A percentile compares a stretch with the other conserved stretches of the same genome.
These are phyloP conservation scores for Malachius bipustulatus DNA, from an alignment of 2,888 invertebrate genomes.

Conservation along the genomic window DNA sequence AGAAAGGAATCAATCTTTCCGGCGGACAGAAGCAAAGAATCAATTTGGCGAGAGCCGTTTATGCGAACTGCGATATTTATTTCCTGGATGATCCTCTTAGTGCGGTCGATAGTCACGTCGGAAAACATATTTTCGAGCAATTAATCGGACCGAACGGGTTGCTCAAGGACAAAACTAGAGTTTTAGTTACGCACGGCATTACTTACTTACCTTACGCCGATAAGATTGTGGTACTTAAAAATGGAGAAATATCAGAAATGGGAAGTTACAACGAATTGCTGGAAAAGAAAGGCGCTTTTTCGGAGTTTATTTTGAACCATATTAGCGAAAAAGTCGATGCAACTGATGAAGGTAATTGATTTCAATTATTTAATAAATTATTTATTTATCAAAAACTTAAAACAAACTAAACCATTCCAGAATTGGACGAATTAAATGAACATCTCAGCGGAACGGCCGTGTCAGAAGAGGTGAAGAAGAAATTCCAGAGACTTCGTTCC, in stretches of 20 bases:
- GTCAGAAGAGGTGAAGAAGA: slow-evolving; percentile 51
- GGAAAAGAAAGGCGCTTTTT: slow-evolving; percentile 72
- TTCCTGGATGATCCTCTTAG: slow-evolving; percentile 92
- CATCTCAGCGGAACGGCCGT: slow-evolving; percentile 50
- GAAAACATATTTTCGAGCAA: slow-evolving; percentile 93
- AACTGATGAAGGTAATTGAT: slow-evolving; percentile 36
- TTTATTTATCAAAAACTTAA: no score
- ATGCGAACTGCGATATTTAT: slow-evolving; percentile 78
- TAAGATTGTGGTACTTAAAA: slow-evolving; percentile 76
- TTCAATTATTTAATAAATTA: slow-evolving; percentile 9
- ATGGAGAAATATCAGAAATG: slow-evolving; percentile 77
- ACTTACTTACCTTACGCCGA: slow-evolving; percentile 86
- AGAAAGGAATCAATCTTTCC: slow-evolving; percentile 73
- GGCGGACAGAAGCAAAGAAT: slow-evolving; percentile 90
- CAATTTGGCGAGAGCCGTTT: slow-evolving; percentile 83
- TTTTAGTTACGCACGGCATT: slow-evolving; percentile 92
- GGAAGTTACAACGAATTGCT: slow-evolving; percentile 86
- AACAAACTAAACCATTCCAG: no score
- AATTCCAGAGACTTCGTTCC: slow-evolving; percentile 54
- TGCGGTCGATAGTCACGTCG: slow-evolving; percentile 95
- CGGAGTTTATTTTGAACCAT: slow-evolving; percentile 73
- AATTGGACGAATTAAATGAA: slow-evolving; percentile 60
- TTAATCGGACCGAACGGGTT: slow-evolving; percentile 73
- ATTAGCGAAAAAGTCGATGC: slow-evolving; percentile 53
- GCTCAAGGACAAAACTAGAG: slow-evolving; percentile 65